Evolutionary conservation across 1,140 invertebrate species (phyloP), one percentile per base, ranked within the genome.

Genomic region (Babylonia areolata): DNA sequence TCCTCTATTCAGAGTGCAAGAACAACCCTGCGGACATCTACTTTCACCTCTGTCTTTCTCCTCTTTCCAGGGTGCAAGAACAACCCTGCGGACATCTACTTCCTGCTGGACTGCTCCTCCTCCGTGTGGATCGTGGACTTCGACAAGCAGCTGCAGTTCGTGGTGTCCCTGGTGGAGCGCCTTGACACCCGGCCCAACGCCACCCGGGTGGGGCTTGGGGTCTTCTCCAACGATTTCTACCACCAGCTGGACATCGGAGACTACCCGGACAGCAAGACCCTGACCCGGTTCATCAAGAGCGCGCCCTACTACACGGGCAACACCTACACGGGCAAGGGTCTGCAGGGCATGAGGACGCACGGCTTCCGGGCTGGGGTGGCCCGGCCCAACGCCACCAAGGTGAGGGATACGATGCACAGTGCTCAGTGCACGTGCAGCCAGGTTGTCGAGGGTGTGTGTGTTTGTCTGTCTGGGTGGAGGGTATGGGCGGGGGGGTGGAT

Each of bases 141-240:
- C 86, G 75, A 85, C 28, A 87, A 87, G 31, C 90, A 91, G 81
- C 88, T 92, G 20, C 78, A 82, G 6, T 93, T 92, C 81, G 88
- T 93, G 6, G 85, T 89, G 2, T 86, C 87, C 20, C 82, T 92
- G 12, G 81, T 92, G 17, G 77, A 88, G 39, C 69, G 88, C 28
- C 90, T 93, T 85, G 90, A 92, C 37, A 88, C 91, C 11, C 80
- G 71, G 0, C 87, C 77, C 12, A 77, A 88, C 33, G 87, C 89
- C 46, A 91, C 91, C 0, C 89, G 91, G 39, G 89, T 92, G 31
- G 92, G 92, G 12, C 79, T 92, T 5, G 85, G 92, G 3, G 87
- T 84, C 6, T 92, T 90, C 85, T 90, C 90, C 75, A 81, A 90
- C 71, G 42, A 84, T 3, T 79, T 89, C 58, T 64, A 87, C 46